Evolutionary conservation across 2,113 vertebrate species (phyloP).

Genomic region (Oreochromis tanganicae): DNA sequence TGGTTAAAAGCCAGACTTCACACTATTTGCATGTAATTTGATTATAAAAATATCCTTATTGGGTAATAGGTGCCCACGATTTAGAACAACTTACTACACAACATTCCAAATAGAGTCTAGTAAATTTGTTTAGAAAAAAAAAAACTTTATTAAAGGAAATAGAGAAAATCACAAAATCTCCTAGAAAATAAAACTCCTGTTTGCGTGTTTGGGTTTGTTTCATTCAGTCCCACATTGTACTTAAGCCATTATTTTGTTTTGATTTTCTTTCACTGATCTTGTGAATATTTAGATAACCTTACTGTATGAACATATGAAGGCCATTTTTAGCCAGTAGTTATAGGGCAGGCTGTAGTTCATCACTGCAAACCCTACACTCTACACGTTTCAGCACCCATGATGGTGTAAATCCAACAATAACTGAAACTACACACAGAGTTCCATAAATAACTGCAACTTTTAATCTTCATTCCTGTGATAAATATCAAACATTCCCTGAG

Average conservation of each 20-base stretch:
- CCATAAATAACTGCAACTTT: not conserved
- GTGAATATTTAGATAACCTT: not conserved
- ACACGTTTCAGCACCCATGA: not conserved
- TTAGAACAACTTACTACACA: not conserved
- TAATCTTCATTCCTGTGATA: not conserved
- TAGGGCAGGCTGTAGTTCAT: not conserved
- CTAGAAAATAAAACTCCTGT: accelerated
- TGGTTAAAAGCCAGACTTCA: not conserved
- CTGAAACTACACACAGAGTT: not conserved
- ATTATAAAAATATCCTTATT: not conserved
- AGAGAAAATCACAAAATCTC: not conserved
- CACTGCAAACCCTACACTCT: not conserved
- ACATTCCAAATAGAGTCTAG: accelerated
- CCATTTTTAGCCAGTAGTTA: not conserved
- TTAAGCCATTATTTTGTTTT: not conserved
- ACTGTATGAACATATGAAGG: not conserved
- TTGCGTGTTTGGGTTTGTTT: not conserved
- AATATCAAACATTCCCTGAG: not conserved
- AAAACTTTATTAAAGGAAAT: not conserved
- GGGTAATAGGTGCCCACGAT: not conserved
- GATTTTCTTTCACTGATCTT: not conserved
- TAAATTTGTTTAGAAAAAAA: not conserved
- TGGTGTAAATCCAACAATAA: not conserved
- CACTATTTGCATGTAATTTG: not conserved
- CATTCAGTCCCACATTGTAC: not conserved